phyloP scores from a whole-genome alignment of 1,140 invertebrate species.

The Lysiphlebus fabarum region DNA sequence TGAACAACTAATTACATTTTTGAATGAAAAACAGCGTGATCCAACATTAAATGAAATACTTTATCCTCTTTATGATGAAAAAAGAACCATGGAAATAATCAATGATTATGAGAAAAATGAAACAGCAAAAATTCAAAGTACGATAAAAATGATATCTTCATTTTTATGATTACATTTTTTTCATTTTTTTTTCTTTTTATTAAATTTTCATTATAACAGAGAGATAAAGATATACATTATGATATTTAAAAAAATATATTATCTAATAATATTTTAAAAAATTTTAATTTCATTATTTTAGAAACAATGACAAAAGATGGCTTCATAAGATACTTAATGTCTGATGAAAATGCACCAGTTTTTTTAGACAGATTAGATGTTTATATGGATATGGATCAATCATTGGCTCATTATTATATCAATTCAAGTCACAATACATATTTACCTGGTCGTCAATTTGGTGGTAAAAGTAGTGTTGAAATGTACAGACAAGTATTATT shows the following conservation, averaged over 20 bases:
- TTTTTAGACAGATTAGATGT: slow-evolving; percentile 95
- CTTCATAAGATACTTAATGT: slow-evolving; percentile 96
- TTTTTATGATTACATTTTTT: no score
- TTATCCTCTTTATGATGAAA: slow-evolving; percentile 95
- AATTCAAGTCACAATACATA: slow-evolving; percentile 99
- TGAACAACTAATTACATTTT: slow-evolving; percentile 88
- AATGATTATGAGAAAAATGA: slow-evolving; percentile 89
- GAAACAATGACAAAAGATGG: slow-evolving; percentile 88
- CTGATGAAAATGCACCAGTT: slow-evolving; percentile 98
- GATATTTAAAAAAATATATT: neutral
- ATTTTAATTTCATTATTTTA: slow-evolving; percentile 27
- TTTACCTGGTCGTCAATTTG: slow-evolving; percentile 91
- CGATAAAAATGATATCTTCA: slow-evolving; percentile 26
- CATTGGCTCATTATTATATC: slow-evolving; percentile 95
- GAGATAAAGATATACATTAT: neutral
- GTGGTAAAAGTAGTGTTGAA: slow-evolving; percentile 94
- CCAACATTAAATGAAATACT: slow-evolving; percentile 98
- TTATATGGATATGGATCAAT: slow-evolving; percentile 99
- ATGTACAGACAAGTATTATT: slow-evolving; percentile 96
- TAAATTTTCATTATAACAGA: neutral
- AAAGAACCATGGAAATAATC: slow-evolving; percentile 90
- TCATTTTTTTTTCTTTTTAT: neutral
- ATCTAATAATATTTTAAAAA: neutral
- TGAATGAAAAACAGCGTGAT: slow-evolving; percentile 98
- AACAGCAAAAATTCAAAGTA: slow-evolving; percentile 74